These are phyloP conservation scores for Chrysaora quinquecirrha DNA, from an alignment of 30 jellyfish, hydroid and myxozoan species.

Conservation along the genomic window DNA sequence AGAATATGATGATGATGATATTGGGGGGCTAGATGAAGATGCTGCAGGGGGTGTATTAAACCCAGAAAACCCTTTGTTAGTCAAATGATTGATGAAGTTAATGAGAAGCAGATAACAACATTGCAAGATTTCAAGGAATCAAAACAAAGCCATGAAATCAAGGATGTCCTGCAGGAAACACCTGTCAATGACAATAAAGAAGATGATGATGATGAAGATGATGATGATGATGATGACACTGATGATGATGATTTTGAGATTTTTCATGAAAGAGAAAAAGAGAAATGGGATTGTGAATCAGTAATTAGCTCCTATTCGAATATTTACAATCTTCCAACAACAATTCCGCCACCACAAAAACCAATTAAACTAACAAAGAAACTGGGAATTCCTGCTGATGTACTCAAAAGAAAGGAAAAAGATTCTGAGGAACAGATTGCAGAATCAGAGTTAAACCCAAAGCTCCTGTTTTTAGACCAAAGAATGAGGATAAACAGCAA, in stretches of 20 bases:
- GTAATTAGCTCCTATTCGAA: slow-evolving; percentile 89
- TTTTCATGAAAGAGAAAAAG: slow-evolving; percentile 52
- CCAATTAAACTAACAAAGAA: slow-evolving; percentile 61
- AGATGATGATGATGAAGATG: neutral
- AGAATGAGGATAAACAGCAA: slow-evolving; percentile 75
- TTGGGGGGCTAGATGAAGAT: slow-evolving; percentile 88
- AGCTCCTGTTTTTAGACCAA: neutral
- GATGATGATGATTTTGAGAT: slow-evolving; percentile 63
- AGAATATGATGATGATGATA: slow-evolving; percentile 89
- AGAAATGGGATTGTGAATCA: slow-evolving; percentile 96
- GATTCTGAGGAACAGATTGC: neutral
- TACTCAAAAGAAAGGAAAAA: slow-evolving; percentile 50
- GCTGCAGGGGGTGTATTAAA: slow-evolving; percentile 37
- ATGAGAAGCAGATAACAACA: slow-evolving; percentile 18
- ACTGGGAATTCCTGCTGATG: slow-evolving; percentile 87
- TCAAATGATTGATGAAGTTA: slow-evolving; percentile 73
- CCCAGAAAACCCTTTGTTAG: slow-evolving; percentile 54
- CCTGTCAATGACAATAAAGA: slow-evolving; percentile 1
- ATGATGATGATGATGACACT: slow-evolving; percentile 42
- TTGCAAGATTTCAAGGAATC: neutral
- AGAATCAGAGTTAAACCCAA: neutral
- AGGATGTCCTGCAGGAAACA: too few relatives aligned
- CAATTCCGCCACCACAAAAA: slow-evolving; percentile 62
- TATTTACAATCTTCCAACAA: slow-evolving; percentile 87
- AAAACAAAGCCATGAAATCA: slow-evolving; percentile 28